Conservation (phyloP, 2,888 invertebrate genomes). For the Cantharis lateralis region DNA sequence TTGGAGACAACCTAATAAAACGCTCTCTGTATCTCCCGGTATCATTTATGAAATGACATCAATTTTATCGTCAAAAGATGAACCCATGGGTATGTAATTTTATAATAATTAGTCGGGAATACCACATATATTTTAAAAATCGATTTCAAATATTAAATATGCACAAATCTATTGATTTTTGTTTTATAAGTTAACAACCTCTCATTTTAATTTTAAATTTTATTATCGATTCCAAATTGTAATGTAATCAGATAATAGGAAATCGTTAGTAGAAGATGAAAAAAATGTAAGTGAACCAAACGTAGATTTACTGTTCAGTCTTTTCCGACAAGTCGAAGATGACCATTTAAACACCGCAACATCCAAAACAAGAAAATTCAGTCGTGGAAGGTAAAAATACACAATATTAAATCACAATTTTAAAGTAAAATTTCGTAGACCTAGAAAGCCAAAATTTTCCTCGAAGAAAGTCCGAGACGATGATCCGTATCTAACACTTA, state of each 20-base stretch:
- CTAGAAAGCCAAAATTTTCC: slow-evolving; percentile 8
- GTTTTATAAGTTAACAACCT: slow-evolving; percentile 4
- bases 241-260: slow-evolving; percentile 13
- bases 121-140: not conserved
- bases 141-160: not conserved
- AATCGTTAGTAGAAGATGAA: slow-evolving; percentile 7
- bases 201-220: not conserved
- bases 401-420: not conserved
- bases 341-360: slow-evolving; percentile 21
- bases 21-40: slow-evolving; percentile 54
- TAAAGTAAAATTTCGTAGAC: slow-evolving; percentile 5
- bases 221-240: not conserved
- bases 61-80: slow-evolving; percentile 41
- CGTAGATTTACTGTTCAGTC: slow-evolving; percentile 58
- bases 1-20: slow-evolving; percentile 60
- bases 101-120: not conserved
- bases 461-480: slow-evolving; percentile 46
- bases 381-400: slow-evolving; percentile 44
- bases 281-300: slow-evolving; percentile 47
- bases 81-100: slow-evolving; percentile 4
- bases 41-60: slow-evolving; percentile 53
- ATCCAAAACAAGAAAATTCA: slow-evolving; percentile 26
- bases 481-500: slow-evolving; percentile 56
- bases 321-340: slow-evolving; percentile 56
- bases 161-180: slow-evolving; percentile 5